Percentiles rank a stretch among this genome's conserved stretches.
Conservation (phyloP, 2,113 vertebrate genomes). For the Thunnus maccoyii region DNA sequence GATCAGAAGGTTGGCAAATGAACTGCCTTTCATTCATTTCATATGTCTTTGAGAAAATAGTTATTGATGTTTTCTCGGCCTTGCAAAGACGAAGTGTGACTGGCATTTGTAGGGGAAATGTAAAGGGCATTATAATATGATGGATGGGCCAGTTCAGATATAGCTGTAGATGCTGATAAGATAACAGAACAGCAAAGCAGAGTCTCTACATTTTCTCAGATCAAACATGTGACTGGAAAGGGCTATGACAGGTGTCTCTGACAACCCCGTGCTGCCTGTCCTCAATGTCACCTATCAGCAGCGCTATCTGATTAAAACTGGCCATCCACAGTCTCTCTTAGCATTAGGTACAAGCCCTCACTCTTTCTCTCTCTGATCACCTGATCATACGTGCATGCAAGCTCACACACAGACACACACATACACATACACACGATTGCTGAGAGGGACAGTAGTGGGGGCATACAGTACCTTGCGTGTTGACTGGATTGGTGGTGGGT, state of each 20-base stretch:
- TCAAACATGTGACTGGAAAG: conserved; percentile 74
- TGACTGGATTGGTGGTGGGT: conserved; percentile 86
- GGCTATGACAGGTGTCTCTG: conserved; percentile 75
- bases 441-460: conserved; percentile 80
- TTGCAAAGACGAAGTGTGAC: conserved; percentile 63
- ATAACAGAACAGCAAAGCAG: conserved; percentile 63
- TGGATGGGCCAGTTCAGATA: conserved; percentile 70
- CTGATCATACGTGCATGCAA: conserved; percentile 53
- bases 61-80: conserved; percentile 74
- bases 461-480: conserved; percentile 87
- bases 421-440: conserved; percentile 46
- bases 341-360: conserved; percentile 50
- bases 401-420: conserved; percentile 34
- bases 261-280: conserved; percentile 51
- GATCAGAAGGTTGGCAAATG: conserved; percentile 47
- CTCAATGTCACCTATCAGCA: conserved; percentile 78
- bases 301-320: conserved; percentile 79
- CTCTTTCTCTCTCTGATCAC: conserved; percentile 30
- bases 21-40: conserved; percentile 59
- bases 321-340: conserved; percentile 54
- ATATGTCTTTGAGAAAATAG: conserved; percentile 61
- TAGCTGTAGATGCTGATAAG: conserved; percentile 79
- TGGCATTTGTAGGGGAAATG: conserved; percentile 75
- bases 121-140: conserved; percentile 79
- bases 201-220: conserved; percentile 60